Base-by-base conservation (phyloP, 2,888 invertebrate species). In the Monochamus alternatus region DNA sequence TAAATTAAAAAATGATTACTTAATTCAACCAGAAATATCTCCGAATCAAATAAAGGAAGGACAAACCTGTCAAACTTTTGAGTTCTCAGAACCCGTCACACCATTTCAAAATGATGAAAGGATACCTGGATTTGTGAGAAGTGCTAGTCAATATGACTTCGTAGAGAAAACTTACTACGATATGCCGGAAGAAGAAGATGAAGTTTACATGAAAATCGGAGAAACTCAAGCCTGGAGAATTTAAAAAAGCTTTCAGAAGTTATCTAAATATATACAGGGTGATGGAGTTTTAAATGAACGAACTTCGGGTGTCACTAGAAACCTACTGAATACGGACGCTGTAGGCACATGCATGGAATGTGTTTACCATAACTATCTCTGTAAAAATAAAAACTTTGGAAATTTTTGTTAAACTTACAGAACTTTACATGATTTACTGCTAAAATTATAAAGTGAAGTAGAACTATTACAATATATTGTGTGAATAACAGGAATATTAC, bases 131-230 rank as follows among this genome's bases (percentile, higher is more conserved):
- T 55, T 55, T 55, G 55, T 55, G 55, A 55, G 55, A n/a, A 55
- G n/a, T 7, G n/a, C 55, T 7, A 55, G 55, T 7, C 14, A 47
- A 3, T 47, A 51, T 38, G 38, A 68, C 12, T 38, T 51, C 38
- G 14, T 58, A 3, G 38, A 58, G n/a, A 58, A 74, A 22, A 30
- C 64, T 5, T 69, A 77, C 9, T 68, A 75, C 22, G 77, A 77
- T 30, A 75, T 79, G 32, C 75, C 75, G 9, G 79, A 79, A 63
- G 79, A 77, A 65, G 74, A 75, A 31, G 73, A 77, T 47, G 76
- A 79, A 4, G 76, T 76, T 55, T 62, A 72, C 12, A 52, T 32
- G 38, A 43, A 30, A 2, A 5, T 31, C n/a, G 47, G 51, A 7
- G 65, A 74, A 22, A 60, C 5, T 12, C 75, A 75, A 30, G 62